Percentiles rank a stretch among this genome's conserved stretches.
Evolutionary conservation across 2,797 vertebrate species (phyloP).

Genomic region (Pagetopsis macropterus): DNA sequence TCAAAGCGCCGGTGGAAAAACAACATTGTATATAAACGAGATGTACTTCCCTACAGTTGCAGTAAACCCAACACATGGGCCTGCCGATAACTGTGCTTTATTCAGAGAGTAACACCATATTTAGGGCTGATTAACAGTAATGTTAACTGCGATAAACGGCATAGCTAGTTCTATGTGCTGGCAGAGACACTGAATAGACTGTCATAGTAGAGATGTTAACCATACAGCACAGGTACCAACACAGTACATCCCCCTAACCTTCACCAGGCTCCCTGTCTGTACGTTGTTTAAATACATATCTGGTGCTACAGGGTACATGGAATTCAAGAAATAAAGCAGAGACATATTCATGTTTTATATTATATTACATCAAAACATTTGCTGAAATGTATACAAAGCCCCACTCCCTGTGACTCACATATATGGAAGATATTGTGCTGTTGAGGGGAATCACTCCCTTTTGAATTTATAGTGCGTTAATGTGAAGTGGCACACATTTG

Average conservation of each 20-base stretch:
- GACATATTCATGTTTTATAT: slow-evolving; percentile 13
- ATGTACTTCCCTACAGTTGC: not conserved
- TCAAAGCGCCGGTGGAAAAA: not conserved
- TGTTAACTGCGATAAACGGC: not conserved
- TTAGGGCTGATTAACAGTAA: slow-evolving; percentile 13
- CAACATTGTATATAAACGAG: not conserved
- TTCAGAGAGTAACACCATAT: slow-evolving; percentile 9
- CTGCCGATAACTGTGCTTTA: slow-evolving; percentile 1
- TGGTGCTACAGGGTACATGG: not conserved
- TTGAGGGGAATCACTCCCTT: slow-evolving; percentile 23
- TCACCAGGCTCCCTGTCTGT: not conserved
- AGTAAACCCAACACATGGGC: slow-evolving; percentile 10
- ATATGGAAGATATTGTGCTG: not conserved
- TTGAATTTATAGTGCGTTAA: slow-evolving; percentile 46
- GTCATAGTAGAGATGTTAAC: not conserved
- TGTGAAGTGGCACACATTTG: slow-evolving; percentile 37
- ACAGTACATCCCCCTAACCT: not conserved
- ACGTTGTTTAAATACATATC: not conserved
- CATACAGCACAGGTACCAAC: not conserved
- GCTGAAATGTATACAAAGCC: slow-evolving; percentile 7
- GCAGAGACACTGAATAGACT: not conserved
- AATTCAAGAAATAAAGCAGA: not conserved
- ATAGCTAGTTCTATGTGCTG: not conserved
- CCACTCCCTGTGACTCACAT: not conserved
- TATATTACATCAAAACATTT: slow-evolving; percentile 18